These are phyloP conservation scores for Acrobasis repandana DNA, from an alignment of 2,888 invertebrate genomes.

Conservation along the genomic window DNA sequence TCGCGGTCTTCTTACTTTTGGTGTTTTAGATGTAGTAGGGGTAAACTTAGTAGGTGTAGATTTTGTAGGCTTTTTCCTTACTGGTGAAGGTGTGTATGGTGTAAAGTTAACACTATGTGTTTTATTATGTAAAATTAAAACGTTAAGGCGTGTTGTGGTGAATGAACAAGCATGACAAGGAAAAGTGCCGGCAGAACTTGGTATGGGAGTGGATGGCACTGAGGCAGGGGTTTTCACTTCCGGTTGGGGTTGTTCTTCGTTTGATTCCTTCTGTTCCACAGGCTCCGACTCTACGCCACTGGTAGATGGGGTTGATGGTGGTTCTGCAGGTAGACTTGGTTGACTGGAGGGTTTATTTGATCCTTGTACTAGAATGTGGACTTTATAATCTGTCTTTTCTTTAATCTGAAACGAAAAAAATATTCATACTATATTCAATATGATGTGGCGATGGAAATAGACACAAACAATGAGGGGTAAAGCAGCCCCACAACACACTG, in stretches of 20 bases:
- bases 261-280: slow-evolving; percentile 37
- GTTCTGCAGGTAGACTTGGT: slow-evolving; percentile 41
- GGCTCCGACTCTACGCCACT: slow-evolving; percentile 48
- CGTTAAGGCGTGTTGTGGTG: slow-evolving; percentile 86
- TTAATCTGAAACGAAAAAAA: slow-evolving; percentile 56
- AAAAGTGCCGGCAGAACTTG: slow-evolving; percentile 72
- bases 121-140: slow-evolving; percentile 88
- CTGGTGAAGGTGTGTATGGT: slow-evolving; percentile 71
- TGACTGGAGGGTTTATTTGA: slow-evolving; percentile 57
- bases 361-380: slow-evolving; percentile 84
- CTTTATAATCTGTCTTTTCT: slow-evolving; percentile 83
- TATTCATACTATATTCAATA: slow-evolving; percentile 22
- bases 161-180: slow-evolving; percentile 86
- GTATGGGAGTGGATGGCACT: slow-evolving; percentile 43
- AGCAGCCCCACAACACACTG: too few species aligned
- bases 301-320: slow-evolving; percentile 50
- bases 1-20: slow-evolving; percentile 57
- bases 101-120: slow-evolving; percentile 83
- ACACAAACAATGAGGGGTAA: too few species aligned
- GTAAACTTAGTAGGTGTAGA: slow-evolving; percentile 45
- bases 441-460: background rate
- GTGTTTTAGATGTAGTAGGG: slow-evolving; percentile 50
- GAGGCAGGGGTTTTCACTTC: background rate
- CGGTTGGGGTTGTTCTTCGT: slow-evolving; percentile 33
- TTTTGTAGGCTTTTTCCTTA: slow-evolving; percentile 60